Percentiles rank a stretch among this genome's conserved stretches.
Evolutionary conservation across 2,797 vertebrate genomes (phyloP).

Genomic region (Enteromius anoplus): DNA sequence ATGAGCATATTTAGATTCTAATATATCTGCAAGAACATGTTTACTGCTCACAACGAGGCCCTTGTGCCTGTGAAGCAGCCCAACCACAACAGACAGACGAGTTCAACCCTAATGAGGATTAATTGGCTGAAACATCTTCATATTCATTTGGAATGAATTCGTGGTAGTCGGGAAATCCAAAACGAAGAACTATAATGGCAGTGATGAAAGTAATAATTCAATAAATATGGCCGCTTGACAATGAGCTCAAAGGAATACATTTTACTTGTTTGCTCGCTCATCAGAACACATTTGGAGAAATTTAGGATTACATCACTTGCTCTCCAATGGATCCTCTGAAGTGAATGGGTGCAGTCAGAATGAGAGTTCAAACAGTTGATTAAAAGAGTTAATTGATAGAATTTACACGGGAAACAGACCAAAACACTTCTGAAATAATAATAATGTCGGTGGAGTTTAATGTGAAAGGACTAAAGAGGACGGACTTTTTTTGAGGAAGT

Average conservation of each 20-base stretch:
- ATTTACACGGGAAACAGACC: background rate
- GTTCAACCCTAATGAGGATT: slow-evolving; percentile 57
- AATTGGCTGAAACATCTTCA: slow-evolving; percentile 40
- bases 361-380: background rate
- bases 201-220: slow-evolving; percentile 9
- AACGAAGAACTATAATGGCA: slow-evolving; percentile 19
- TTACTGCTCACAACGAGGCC: slow-evolving; percentile 46
- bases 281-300: background rate
- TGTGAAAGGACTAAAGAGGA: background rate
- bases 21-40: slow-evolving; percentile 61
- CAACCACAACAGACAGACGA: slow-evolving; percentile 37
- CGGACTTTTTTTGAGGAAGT: background rate
- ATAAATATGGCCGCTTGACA: slow-evolving; percentile 22
- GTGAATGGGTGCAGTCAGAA: background rate
- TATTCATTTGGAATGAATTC: slow-evolving; percentile 35
- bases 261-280: background rate
- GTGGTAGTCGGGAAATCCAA: slow-evolving; percentile 20
- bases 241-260: background rate
- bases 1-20: slow-evolving; percentile 75
- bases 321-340: background rate
- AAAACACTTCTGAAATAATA: background rate
- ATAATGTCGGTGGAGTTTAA: background rate
- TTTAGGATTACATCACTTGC: background rate
- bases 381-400: background rate
- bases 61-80: slow-evolving; percentile 37